These are phyloP conservation scores for Entosphenus tridentatus DNA, from an alignment of 2,113 vertebrate species.

Conservation along the genomic window DNA sequence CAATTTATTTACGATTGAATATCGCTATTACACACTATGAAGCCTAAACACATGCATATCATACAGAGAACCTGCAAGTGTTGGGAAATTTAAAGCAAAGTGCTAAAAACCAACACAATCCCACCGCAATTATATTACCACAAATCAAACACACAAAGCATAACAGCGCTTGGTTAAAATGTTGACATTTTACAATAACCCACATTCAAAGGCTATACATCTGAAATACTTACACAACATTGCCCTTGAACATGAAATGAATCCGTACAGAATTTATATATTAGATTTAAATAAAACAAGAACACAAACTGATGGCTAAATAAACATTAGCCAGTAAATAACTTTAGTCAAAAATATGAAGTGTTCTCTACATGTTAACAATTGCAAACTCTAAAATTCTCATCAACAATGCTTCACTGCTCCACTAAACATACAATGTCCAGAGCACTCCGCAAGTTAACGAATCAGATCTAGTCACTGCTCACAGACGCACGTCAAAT, in stretches of 20 bases:
- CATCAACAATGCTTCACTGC: not conserved
- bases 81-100: not conserved
- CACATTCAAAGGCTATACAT: slow-evolving; percentile 4
- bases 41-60: slow-evolving; percentile 5
- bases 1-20: no score
- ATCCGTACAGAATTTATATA: not conserved
- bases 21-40: not conserved
- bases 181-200: not conserved
- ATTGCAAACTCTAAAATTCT: not conserved
- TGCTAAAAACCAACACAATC: not conserved
- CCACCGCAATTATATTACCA: not conserved
- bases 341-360: not conserved
- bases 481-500: no score
- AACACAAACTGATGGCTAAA: no score
- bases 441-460: not conserved
- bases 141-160: not conserved
- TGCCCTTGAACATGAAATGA: not conserved
- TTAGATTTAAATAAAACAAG: no score
- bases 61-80: not conserved
- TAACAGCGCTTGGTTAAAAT: slow-evolving; percentile 4
- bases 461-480: no score
- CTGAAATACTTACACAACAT: slow-evolving; percentile 7
- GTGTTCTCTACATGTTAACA: not conserved
- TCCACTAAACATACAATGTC: not conserved
- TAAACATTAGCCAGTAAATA: not conserved